Base-by-base conservation (phyloP, 1,140 invertebrate species). In the Mamestra configurata region DNA sequence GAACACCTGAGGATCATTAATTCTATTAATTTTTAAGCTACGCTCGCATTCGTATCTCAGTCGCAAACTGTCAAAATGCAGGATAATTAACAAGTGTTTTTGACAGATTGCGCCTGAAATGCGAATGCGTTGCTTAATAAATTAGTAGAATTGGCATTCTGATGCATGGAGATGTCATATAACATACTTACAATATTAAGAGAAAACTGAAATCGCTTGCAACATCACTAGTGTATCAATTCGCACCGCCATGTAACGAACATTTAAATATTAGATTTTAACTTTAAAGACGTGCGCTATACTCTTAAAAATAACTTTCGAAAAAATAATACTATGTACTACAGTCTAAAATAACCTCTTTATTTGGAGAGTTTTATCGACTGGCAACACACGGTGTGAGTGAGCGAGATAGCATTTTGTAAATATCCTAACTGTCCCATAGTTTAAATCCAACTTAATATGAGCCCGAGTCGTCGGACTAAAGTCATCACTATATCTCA, bases 401-500 rank as follows among this genome's bases (percentile, higher is more conserved):
- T 88, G 92, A 92, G 90, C 90, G 89, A 88, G 87, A 83, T 92
- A 90, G 91, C 88, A 91, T 92, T 93, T 91, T 94, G 93, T 94
- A 94, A 94, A 93, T 94, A 94, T 91, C 24, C 84, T 89, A 90
- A 90, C 86, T 93, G 88, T 91, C 91, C 92, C 92, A 93, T 93
- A 94, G 92, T 89, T 90, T 93, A 93, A 93, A 93, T 86, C 87
- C 88, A 92, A 92, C 86, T 89, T 90, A 89, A 90, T 88, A 89
- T 73, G 73, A 86, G 90, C 86, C 87, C 89, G 86, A 82, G 64
- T 64, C 77, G 75, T 84, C 86, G 90, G 89, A 88, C 91, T 89
- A 78, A 82, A 94, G 93, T 94, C 92, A 94, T 92, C 92, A 90
- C 85, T 92, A 92, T 94, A 94, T 93, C 93, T 94, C 92, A 93